These are phyloP conservation scores for Istiophorus platypterus DNA, from an alignment of 2,113 vertebrate genomes.

Conservation along the genomic window DNA sequence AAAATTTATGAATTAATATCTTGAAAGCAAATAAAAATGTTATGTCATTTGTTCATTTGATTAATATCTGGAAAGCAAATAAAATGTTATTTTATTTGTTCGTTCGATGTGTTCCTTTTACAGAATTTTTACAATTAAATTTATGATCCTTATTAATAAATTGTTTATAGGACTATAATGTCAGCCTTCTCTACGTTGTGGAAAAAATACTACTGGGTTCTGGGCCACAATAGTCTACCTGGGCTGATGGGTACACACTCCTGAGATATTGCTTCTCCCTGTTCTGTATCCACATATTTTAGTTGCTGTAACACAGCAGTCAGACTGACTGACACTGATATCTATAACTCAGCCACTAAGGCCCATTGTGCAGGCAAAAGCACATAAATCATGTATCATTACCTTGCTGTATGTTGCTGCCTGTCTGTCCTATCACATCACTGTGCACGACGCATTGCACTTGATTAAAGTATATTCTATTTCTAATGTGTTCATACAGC, in stretches of 20 bases:
- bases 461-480: slow-evolving; percentile 56
- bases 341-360: slow-evolving; percentile 58
- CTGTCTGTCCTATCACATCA: slow-evolving; percentile 31
- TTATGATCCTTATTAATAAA: not conserved
- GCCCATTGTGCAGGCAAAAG: slow-evolving; percentile 51
- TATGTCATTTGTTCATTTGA: not conserved
- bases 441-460: slow-evolving; percentile 28
- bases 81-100: not conserved
- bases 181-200: not conserved
- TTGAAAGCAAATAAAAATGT: not conserved
- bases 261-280: slow-evolving; percentile 17
- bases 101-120: not conserved
- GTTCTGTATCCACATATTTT: slow-evolving; percentile 32
- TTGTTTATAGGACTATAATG: not conserved
- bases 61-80: not conserved
- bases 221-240: not conserved
- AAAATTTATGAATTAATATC: not conserved
- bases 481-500: slow-evolving; percentile 45
- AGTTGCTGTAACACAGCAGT: slow-evolving; percentile 29
- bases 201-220: not conserved
- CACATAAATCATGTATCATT: slow-evolving; percentile 64
- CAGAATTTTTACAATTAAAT: not conserved
- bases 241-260: not conserved
- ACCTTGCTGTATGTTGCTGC: slow-evolving; percentile 47
- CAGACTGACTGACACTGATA: slow-evolving; percentile 61